Evolutionary conservation across 2,797 vertebrate species (phyloP).

Genomic region (Anisognathus igniventris): DNA sequence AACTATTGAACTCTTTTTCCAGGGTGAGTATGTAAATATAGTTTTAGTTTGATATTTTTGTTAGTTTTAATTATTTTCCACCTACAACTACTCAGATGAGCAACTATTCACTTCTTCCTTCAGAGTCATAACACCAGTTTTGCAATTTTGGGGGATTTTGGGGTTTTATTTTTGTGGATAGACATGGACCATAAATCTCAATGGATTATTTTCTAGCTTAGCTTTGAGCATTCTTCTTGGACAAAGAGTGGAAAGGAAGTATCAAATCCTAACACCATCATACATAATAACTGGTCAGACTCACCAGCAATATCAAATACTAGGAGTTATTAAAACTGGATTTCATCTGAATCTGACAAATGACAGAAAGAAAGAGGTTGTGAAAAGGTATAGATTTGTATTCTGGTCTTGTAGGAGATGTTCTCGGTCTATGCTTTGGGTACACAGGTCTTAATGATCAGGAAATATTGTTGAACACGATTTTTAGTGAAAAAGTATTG

Average conservation of each 20-base stretch:
- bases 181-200: background rate
- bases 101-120: background rate
- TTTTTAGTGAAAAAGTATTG: constrained; percentile 60
- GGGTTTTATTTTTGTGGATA: background rate
- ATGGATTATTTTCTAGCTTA: background rate
- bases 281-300: background rate
- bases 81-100: background rate
- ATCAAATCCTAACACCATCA: background rate
- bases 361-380: background rate
- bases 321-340: background rate
- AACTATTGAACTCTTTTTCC: background rate
- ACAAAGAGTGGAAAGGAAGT: background rate
- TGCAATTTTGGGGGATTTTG: background rate
- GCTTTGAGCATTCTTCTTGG: background rate
- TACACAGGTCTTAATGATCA: constrained; percentile 58
- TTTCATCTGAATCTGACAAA: background rate
- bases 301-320: background rate
- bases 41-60: background rate
- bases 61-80: background rate
- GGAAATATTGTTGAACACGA: constrained; percentile 64
- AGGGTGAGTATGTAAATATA: background rate
- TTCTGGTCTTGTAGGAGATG: constrained; percentile 27
- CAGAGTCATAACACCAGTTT: background rate
- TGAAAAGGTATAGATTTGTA: constrained; percentile 19
- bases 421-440: background rate